Evolutionary conservation across 2,888 invertebrate genomes (phyloP).

Genomic region (Uloborus plumipes): DNA sequence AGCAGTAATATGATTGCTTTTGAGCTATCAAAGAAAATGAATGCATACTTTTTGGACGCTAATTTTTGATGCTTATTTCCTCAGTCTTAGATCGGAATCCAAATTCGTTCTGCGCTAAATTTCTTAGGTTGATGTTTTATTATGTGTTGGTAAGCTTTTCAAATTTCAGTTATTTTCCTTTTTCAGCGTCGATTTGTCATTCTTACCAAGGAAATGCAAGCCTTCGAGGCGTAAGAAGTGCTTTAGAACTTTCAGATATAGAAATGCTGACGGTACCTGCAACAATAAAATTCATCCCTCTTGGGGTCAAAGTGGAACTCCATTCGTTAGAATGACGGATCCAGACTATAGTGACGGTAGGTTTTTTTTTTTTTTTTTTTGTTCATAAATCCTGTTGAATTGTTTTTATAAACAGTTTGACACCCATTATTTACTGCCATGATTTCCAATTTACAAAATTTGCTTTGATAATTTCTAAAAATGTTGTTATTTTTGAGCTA

Average conservation of each 20-base stretch:
- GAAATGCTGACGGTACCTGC: conserved; percentile 90
- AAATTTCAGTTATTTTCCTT: background rate
- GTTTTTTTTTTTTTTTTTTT: conserved; percentile 19
- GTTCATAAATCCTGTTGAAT: too few relatives aligned
- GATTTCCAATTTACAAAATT: too few relatives aligned
- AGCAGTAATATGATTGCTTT: too few relatives aligned
- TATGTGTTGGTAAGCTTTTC: background rate
- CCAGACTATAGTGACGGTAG: conserved; percentile 86
- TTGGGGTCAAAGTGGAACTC: conserved; percentile 86
- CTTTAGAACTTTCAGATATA: conserved; percentile 73
- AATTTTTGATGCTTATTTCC: too few relatives aligned
- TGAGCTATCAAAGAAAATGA: too few relatives aligned
- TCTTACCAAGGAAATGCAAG: conserved; percentile 42
- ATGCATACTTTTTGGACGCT: too few relatives aligned
- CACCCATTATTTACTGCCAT: too few relatives aligned
- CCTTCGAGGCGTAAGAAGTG: conserved; percentile 37
- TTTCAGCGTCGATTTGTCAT: conserved; percentile 52
- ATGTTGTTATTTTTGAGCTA: too few relatives aligned
- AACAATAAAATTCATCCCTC: conserved; percentile 84
- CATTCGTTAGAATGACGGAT: conserved; percentile 84
- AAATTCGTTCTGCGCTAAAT: background rate
- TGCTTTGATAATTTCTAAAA: too few relatives aligned
- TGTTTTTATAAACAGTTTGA: too few relatives aligned
- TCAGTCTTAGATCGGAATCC: background rate
- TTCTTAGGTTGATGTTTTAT: background rate